phyloP scores from a whole-genome alignment of 2,888 invertebrate genomes.

The Dusona sp. region DNA sequence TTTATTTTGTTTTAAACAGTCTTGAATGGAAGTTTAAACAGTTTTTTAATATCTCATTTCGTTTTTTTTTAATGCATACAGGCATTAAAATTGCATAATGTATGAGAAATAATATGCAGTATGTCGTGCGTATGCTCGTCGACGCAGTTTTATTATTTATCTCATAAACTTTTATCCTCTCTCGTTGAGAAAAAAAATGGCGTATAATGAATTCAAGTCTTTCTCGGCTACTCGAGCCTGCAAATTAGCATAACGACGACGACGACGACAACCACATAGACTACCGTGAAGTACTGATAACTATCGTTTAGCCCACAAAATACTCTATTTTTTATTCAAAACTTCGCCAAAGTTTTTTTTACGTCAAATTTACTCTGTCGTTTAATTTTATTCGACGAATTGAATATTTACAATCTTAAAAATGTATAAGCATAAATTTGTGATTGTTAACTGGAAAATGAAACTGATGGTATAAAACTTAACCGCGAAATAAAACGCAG shows the following conservation, averaged over 20 bases:
- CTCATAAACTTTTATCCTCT: conserved; percentile 38
- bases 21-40: not conserved
- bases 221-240: conserved; percentile 14
- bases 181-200: conserved; percentile 8
- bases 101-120: conserved; percentile 17
- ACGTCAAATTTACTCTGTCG: not conserved
- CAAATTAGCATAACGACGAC: conserved; percentile 50
- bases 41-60: not conserved
- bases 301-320: not conserved
- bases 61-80: not conserved
- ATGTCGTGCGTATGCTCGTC: conserved; percentile 30
- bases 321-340: conserved; percentile 40
- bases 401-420: not conserved
- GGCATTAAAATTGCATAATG: conserved; percentile 5
- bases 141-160: conserved; percentile 19
- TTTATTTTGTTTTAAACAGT: too few relatives aligned
- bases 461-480: not conserved
- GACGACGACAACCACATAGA: conserved; percentile 4
- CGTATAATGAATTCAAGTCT: conserved; percentile 52
- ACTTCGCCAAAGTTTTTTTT: not conserved
- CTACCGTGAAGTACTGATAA: conserved; percentile 22
- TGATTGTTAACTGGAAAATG: not conserved
- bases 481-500: not conserved
- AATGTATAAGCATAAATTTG: not conserved
- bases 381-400: not conserved